Percentiles rank a stretch among this genome's conserved stretches.
Evolutionary conservation across 2,113 vertebrate species (phyloP).

Genomic region (Tympanuchus pallidicinctus): DNA sequence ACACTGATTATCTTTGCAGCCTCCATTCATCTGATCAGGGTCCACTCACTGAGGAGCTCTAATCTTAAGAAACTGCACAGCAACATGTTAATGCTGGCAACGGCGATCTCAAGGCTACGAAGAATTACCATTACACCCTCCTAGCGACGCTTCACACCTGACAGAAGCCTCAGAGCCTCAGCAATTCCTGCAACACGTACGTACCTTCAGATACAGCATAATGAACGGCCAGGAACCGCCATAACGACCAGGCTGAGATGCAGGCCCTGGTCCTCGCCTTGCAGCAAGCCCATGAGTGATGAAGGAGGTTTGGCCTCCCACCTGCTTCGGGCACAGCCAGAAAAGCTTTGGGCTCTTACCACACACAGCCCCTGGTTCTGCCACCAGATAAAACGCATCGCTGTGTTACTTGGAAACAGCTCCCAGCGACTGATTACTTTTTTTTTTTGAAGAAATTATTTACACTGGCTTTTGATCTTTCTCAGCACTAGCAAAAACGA

Average conservation of each 20-base stretch:
- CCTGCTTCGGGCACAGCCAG: background rate
- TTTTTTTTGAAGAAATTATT: background rate
- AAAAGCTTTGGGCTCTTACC: background rate
- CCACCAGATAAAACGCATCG: fast-evolving
- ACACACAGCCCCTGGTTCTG: background rate
- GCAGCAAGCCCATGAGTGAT: fast-evolving
- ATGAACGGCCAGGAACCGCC: background rate
- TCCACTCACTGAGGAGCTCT: conserved; percentile 15
- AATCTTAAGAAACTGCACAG: conserved; percentile 10
- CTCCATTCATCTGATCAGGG: background rate
- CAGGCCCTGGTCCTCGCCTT: background rate
- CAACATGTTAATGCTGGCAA: background rate
- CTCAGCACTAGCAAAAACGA: background rate
- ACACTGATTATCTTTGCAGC: background rate
- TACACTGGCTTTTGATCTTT: conserved; percentile 20
- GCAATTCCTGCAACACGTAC: background rate
- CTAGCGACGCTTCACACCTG: background rate
- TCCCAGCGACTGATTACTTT: background rate
- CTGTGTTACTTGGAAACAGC: background rate
- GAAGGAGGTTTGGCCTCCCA: fast-evolving
- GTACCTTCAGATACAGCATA: background rate
- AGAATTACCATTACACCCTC: background rate
- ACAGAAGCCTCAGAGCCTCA: background rate
- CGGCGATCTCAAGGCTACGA: background rate
- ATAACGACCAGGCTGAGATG: background rate